A percentile compares a stretch with the other conserved stretches of the same genome.
These are phyloP conservation scores for Betta splendens DNA, from an alignment of 2,797 vertebrate genomes.

Conservation along the genomic window DNA sequence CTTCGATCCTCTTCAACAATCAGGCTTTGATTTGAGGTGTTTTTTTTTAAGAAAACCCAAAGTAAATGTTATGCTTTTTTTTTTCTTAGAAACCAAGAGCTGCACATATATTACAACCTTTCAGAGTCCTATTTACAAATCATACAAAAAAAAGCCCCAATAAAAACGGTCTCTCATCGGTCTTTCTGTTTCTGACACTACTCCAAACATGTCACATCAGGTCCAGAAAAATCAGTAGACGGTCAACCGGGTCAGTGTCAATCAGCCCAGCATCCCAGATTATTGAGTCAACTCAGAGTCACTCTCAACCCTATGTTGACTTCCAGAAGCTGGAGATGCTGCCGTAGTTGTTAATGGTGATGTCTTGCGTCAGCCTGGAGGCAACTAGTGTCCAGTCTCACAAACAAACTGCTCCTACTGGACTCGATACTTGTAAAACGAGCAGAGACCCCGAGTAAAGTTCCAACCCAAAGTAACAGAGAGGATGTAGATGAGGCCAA, in stretches of 20 bases:
- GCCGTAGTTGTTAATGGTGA: not conserved
- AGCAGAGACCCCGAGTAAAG: conserved; percentile 91
- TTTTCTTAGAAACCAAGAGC: conserved; percentile 52
- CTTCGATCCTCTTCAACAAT: conserved; percentile 45
- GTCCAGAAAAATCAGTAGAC: conserved; percentile 37
- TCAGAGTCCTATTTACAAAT: conserved; percentile 77
- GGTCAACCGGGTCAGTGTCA: conserved; percentile 8
- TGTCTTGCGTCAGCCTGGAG: not conserved
- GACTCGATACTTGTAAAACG: conserved; percentile 95
- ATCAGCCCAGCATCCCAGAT: conserved; percentile 9
- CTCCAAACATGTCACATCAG: conserved; percentile 31
- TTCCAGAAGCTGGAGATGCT: conserved; percentile 25
- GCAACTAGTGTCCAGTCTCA: conserved; percentile 21
- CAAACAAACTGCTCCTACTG: conserved; percentile 69
- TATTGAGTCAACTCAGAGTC: conserved; percentile 12
- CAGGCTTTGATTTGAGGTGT: conserved; percentile 29
- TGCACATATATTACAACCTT: conserved; percentile 68
- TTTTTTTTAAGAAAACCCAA: conserved; percentile 40
- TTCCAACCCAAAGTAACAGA: conserved; percentile 95
- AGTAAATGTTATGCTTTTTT: conserved; percentile 27
- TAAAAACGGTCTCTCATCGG: conserved; percentile 35
- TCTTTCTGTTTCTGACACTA: conserved; percentile 25
- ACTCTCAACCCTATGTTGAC: conserved; percentile 8
- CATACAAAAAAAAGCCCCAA: conserved; percentile 72
- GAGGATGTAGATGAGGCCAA: conserved; percentile 88